Conservation (phyloP, 2,888 invertebrate genomes). For the Apocheima hispidaria region DNA sequence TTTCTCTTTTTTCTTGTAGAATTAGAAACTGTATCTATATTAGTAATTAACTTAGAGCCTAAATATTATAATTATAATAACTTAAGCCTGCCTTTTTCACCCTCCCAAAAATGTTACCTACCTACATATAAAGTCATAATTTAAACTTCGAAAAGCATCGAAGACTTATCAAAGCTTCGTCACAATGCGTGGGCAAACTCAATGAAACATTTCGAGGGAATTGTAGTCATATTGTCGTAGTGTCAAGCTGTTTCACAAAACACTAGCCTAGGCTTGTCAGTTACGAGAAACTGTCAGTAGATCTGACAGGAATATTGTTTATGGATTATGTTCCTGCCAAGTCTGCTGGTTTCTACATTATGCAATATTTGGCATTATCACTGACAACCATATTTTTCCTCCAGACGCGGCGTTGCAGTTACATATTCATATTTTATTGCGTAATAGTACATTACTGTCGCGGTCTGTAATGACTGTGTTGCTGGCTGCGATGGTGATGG, state of each 20-base stretch:
- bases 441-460: too few species aligned
- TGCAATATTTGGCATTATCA: slow-evolving; percentile 5
- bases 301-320: slow-evolving; percentile 21
- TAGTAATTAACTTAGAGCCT: too few species aligned
- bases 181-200: slow-evolving; percentile 19
- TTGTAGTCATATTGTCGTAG: slow-evolving; percentile 6
- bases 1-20: too few species aligned
- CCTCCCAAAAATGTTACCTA: too few species aligned
- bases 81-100: too few species aligned
- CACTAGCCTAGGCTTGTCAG: slow-evolving; percentile 9
- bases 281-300: slow-evolving; percentile 17
- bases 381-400: neutral
- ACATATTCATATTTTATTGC: too few species aligned
- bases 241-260: slow-evolving; percentile 12
- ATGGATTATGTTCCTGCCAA: slow-evolving; percentile 26
- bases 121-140: too few species aligned
- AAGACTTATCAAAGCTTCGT: slow-evolving; percentile 11
- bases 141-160: too few species aligned
- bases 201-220: slow-evolving; percentile 20
- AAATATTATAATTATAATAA: too few species aligned
- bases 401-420: neutral
- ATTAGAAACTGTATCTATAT: too few species aligned
- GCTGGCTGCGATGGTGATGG: too few species aligned
- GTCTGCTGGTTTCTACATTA: slow-evolving; percentile 14
- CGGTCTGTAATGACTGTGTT: too few species aligned